Evolutionary conservation across 2,888 invertebrate species (phyloP).

Genomic region (Phrixothrix hirtus): DNA sequence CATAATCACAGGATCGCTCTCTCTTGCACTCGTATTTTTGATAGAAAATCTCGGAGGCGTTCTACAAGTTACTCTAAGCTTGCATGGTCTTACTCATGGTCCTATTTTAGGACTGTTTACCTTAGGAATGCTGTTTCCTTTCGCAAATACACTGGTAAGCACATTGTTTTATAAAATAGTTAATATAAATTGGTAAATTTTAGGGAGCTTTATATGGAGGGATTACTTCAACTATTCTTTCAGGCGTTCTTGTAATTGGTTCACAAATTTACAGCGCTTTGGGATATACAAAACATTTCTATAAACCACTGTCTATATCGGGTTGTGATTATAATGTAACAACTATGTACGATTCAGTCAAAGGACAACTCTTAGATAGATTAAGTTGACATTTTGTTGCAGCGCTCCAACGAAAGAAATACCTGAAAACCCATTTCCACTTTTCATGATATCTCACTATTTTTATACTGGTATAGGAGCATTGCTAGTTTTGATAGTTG

Average conservation of each 20-base stretch:
- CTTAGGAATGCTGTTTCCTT: conserved; percentile 69
- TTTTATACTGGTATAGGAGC: conserved; percentile 36
- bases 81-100: conserved; percentile 68
- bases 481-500: conserved; percentile 22
- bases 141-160: conserved; percentile 54
- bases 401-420: neutral
- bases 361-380: too few species aligned
- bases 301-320: conserved; percentile 38
- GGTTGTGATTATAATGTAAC: conserved; percentile 34
- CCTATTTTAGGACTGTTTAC: conserved; percentile 68
- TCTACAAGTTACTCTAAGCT: conserved; percentile 65
- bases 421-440: conserved; percentile 15
- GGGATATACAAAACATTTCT: conserved; percentile 33
- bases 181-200: too few species aligned
- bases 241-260: conserved; percentile 33
- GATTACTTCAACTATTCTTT: conserved; percentile 26
- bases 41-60: conserved; percentile 68
- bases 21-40: conserved; percentile 70
- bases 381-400: too few species aligned
- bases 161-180: too few species aligned
- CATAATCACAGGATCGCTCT: conserved; percentile 63
- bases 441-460: conserved; percentile 43
- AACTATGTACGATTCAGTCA: too few species aligned
- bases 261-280: conserved; percentile 37
- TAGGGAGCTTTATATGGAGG: conserved; percentile 40